Evolutionary conservation across 2,113 vertebrate species (phyloP), one percentile per base, ranked within the genome.

Genomic region (Xiphorhynchus elegans): DNA sequence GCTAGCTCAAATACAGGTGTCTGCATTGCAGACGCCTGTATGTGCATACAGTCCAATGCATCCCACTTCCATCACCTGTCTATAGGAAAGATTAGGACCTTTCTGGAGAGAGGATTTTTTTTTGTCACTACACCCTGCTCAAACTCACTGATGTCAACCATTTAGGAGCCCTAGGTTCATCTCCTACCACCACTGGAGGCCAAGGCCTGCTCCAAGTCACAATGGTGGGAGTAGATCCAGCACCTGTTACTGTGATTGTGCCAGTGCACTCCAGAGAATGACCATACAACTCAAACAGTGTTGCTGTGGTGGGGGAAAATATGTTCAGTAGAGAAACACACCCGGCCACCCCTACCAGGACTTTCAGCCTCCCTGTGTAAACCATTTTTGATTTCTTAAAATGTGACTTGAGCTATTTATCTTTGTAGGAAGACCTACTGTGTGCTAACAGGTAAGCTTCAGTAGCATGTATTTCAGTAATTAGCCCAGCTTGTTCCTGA

Each of bases 251-350:
- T 3, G 3, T 67, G 70, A 7, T 53, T 31, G 15, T 39, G 21
- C 33, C 35, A 17, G 13, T 13, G 17, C 0, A 0, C 40, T 76
- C 39, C 3, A 4, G 47, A 83, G 80, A 64, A n/a, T 29, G 28
- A 26, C n/a, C 0, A 0, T 28, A 49, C 37, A 64, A 31, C 53
- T 33, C 29, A 37, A n/a, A 37, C 70, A 37, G 6, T n/a, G n/a
- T n/a, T n/a, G 55, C 14, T 62, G 42, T 58, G 5, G 0, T 1
- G 0, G 50, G 14, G 14, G 10, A n/a, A 62, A 62, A 53, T 9
- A 12, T 56, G 17, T 17, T 92, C 5, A 11, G 25, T 20, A 67
- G 35, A 68, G 37, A 92, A 68, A 84, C 33, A 15, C 31, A 52
- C 46, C n/a, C 40, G 44, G 17, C 28, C n/a, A 29, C 28, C 28